Percentiles rank a stretch among this genome's conserved stretches.
These are phyloP conservation scores for Arge pagana DNA, from an alignment of 2,888 invertebrate genomes.

Conservation along the genomic window DNA sequence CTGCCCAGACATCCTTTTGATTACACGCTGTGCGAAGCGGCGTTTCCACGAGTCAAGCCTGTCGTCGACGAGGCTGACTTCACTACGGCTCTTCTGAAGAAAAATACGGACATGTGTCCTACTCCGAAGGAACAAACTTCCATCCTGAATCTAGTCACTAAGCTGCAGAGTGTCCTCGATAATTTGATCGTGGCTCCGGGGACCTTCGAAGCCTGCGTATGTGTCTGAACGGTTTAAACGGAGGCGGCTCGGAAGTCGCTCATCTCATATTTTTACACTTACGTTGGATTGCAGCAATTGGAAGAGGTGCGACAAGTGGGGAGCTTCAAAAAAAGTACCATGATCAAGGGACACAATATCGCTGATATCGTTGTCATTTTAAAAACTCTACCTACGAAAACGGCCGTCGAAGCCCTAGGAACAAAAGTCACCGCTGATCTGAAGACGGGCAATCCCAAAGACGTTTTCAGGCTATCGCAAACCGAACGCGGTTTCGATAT, in stretches of 20 bases:
- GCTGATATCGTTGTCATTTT: conserved; percentile 97
- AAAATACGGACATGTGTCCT: conserved; percentile 91
- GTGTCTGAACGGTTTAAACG: conserved; percentile 54
- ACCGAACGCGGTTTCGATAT: conserved; percentile 87
- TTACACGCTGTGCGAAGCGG: conserved; percentile 82
- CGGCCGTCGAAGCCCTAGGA: conserved; percentile 90
- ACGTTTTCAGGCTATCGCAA: conserved; percentile 62
- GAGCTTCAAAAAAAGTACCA: conserved; percentile 97
- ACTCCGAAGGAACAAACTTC: conserved; percentile 89
- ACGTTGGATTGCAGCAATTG: conserved; percentile 68
- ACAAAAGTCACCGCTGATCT: conserved; percentile 86
- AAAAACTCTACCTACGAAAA: conserved; percentile 94
- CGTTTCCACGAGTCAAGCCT: conserved; percentile 84
- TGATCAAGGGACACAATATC: conserved; percentile 92
- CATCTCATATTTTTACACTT: conserved; percentile 10
- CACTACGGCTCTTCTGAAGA: conserved; percentile 87
- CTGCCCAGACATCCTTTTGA: conserved; percentile 85
- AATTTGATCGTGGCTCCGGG: conserved; percentile 93
- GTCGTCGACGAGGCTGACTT: conserved; percentile 83
- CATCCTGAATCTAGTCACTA: conserved; percentile 90
- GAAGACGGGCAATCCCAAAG: conserved; percentile 72
- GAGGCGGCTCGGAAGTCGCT: neutral
- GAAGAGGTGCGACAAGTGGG: conserved; percentile 97
- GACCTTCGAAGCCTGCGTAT: conserved; percentile 92
- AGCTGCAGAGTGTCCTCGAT: conserved; percentile 93